Evolutionary conservation across 2,797 vertebrate species (phyloP).

Genomic region (Sebastes melanostomus): DNA sequence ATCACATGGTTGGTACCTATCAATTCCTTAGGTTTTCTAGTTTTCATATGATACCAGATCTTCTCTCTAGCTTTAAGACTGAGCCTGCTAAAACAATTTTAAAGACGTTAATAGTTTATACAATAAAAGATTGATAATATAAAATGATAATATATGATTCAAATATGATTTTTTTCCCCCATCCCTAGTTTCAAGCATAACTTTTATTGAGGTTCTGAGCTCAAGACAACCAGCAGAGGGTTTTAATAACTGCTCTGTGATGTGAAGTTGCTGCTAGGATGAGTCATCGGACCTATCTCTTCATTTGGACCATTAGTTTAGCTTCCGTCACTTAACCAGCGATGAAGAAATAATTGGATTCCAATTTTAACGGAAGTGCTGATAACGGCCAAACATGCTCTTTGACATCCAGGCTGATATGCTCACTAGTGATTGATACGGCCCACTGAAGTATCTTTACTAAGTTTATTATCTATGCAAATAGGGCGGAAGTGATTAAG

Average conservation of each 20-base stretch:
- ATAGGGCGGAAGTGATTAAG: conserved; percentile 53
- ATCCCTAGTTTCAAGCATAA: background rate
- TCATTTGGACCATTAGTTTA: conserved; percentile 16
- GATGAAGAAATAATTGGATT: conserved; percentile 38
- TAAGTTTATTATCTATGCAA: conserved; percentile 69
- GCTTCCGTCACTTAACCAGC: background rate
- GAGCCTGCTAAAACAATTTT: no score
- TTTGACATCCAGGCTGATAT: conserved; percentile 42
- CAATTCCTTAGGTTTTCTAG: no score
- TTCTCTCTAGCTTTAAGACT: no score
- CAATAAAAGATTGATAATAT: no score
- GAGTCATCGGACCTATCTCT: conserved; percentile 7
- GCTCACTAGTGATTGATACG: conserved; percentile 33
- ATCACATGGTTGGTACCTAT: no score
- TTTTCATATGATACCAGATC: rapidly evolving
- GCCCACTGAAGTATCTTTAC: conserved; percentile 32
- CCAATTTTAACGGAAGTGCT: conserved; percentile 24
- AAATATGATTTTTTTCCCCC: no score
- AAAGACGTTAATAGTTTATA: no score
- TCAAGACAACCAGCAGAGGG: background rate
- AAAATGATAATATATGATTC: no score
- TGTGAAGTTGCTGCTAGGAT: conserved; percentile 9
- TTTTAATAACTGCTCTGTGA: conserved; percentile 2
- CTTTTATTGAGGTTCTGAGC: background rate
- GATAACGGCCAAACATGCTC: conserved; percentile 36